These are phyloP conservation scores for Araneus ventricosus DNA, from an alignment of 1,140 invertebrate species.

Conservation along the genomic window DNA sequence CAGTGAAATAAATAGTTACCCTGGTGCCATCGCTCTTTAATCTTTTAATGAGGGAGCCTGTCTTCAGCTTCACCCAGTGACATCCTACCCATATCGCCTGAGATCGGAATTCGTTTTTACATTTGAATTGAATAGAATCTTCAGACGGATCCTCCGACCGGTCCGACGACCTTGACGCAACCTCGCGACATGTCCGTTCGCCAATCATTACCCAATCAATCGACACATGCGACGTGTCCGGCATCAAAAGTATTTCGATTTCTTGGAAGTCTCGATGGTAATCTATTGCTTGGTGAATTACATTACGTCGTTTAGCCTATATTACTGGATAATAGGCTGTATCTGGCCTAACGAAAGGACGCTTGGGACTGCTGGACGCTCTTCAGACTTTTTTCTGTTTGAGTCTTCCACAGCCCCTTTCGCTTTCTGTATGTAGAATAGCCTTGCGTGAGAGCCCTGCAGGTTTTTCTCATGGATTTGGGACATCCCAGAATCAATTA, in stretches of 20 bases:
- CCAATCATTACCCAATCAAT: slow-evolving; percentile 67
- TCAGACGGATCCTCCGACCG: slow-evolving; percentile 20
- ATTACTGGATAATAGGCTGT: slow-evolving; percentile 49
- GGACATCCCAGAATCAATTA: slow-evolving; percentile 44
- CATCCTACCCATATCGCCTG: slow-evolving; percentile 9
- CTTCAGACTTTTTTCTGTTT: not conserved
- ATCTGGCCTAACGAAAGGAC: slow-evolving; percentile 32
- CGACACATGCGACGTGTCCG: slow-evolving; percentile 47
- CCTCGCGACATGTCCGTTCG: slow-evolving; percentile 36
- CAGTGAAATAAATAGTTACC: not conserved
- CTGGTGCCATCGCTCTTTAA: not conserved
- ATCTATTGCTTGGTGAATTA: slow-evolving; percentile 38
- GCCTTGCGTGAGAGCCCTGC: slow-evolving; percentile 31
- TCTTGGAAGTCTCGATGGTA: slow-evolving; percentile 43
- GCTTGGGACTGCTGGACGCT: slow-evolving; percentile 37
- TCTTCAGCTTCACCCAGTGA: slow-evolving; percentile 15
- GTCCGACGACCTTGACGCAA: slow-evolving; percentile 55
- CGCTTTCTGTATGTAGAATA: slow-evolving; percentile 37
- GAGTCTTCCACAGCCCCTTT: not conserved
- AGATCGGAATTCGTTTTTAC: slow-evolving; percentile 35
- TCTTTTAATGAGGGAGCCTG: slow-evolving; percentile 11
- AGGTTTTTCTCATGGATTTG: slow-evolving; percentile 47
- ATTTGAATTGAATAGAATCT: slow-evolving; percentile 50
- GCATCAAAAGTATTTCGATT: slow-evolving; percentile 37
- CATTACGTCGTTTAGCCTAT: slow-evolving; percentile 46